Conservation (phyloP, 37 sponge, comb jelly and placozoan genomes). For the Aplysina aerophoba region DNA sequence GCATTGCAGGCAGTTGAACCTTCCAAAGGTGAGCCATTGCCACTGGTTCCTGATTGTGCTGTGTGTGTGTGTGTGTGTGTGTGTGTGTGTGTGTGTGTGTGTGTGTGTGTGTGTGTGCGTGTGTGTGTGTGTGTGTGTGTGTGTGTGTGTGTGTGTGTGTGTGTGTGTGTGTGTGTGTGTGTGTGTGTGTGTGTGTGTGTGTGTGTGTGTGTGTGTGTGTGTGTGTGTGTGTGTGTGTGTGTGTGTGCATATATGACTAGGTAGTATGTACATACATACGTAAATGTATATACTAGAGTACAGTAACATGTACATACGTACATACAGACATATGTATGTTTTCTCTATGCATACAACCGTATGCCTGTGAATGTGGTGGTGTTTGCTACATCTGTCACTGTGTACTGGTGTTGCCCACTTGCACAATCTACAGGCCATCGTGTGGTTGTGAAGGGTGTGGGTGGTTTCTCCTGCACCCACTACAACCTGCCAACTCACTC, state of each 20-base stretch:
- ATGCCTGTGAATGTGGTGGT: neutral
- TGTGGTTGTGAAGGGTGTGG: constrained; percentile 58
- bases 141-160: too few relatives aligned
- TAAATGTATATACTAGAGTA: neutral
- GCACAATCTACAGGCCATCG: constrained; percentile 47
- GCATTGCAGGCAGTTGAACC: neutral
- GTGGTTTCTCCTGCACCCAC: constrained; percentile 71
- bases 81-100: too few relatives aligned
- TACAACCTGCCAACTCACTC: constrained; percentile 67
- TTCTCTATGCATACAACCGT: too few relatives aligned
- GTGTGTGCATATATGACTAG: too few relatives aligned
- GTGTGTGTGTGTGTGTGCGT: too few relatives aligned
- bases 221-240: too few relatives aligned
- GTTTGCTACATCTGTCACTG: neutral
- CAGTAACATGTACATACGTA: neutral
- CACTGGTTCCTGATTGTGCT: constrained; percentile 6
- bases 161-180: too few relatives aligned
- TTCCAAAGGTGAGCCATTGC: constrained; percentile 17
- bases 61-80: too few relatives aligned
- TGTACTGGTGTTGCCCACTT: neutral
- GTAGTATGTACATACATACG: constrained; percentile 14
- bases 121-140: too few relatives aligned
- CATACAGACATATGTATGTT: neutral
- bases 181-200: too few relatives aligned
- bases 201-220: too few relatives aligned